Conservation (phyloP, 2,113 vertebrate genomes). For the Parus major region DNA sequence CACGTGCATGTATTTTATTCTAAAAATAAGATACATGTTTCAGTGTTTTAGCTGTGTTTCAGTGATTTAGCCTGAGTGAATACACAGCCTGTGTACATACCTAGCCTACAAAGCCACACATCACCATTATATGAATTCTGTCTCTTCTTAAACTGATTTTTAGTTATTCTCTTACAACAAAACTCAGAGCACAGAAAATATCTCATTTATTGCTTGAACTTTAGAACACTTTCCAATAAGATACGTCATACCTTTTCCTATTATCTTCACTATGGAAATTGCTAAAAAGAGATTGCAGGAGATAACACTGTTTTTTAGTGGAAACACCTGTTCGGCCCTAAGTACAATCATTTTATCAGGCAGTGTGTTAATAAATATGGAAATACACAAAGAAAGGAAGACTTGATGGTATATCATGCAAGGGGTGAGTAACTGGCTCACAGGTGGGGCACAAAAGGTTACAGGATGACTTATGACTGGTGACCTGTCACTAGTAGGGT, state of each 20-base stretch:
- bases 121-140: neutral
- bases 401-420: neutral
- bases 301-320: neutral
- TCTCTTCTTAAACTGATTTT: neutral
- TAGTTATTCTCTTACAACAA: neutral
- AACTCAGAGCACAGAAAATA: neutral
- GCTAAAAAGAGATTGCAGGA: neutral
- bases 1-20: accelerated
- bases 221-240: neutral
- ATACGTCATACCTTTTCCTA: neutral
- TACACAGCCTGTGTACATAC: neutral
- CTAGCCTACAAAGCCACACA: neutral
- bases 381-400: neutral
- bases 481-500: neutral
- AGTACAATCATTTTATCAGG: neutral
- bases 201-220: neutral
- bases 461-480: neutral
- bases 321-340: neutral
- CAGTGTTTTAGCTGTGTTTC: neutral
- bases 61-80: neutral
- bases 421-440: neutral
- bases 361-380: neutral
- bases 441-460: neutral
- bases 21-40: accelerated
- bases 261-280: neutral